Evolutionary conservation across 2,113 vertebrate species (phyloP).

Genomic region (Colaptes auratus): DNA sequence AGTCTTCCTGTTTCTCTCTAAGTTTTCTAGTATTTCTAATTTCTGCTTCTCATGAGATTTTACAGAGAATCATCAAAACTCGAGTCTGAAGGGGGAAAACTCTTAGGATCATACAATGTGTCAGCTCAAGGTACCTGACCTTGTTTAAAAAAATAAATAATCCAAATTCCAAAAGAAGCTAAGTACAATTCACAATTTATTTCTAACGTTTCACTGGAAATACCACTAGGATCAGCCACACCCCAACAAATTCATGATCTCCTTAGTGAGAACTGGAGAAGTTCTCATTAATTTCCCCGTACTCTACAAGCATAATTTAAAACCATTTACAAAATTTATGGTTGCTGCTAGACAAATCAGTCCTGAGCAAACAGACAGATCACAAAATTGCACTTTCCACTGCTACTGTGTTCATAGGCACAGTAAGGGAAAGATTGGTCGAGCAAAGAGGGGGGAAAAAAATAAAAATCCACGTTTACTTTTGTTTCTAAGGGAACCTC

Average conservation of each 20-base stretch:
- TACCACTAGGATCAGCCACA: neutral
- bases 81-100: neutral
- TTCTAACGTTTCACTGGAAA: neutral
- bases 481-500: slow-evolving; percentile 44
- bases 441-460: neutral
- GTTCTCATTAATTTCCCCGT: neutral
- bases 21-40: neutral
- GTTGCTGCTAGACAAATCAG: neutral
- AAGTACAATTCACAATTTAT: neutral
- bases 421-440: neutral
- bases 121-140: neutral
- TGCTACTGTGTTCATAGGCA: neutral
- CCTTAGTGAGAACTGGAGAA: neutral
- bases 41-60: neutral
- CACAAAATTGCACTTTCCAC: neutral
- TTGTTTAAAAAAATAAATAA: neutral
- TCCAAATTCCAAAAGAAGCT: neutral
- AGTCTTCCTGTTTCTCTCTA: neutral
- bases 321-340: slow-evolving; percentile 2
- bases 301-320: slow-evolving; percentile 11
- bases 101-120: neutral
- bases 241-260: neutral
- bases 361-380: slow-evolving; percentile 17
- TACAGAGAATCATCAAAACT: neutral
- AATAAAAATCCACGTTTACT: neutral